Percentiles rank a stretch among this genome's conserved stretches.
phyloP scores from a whole-genome alignment of 2,888 invertebrate genomes.

The Buathra laborator region DNA sequence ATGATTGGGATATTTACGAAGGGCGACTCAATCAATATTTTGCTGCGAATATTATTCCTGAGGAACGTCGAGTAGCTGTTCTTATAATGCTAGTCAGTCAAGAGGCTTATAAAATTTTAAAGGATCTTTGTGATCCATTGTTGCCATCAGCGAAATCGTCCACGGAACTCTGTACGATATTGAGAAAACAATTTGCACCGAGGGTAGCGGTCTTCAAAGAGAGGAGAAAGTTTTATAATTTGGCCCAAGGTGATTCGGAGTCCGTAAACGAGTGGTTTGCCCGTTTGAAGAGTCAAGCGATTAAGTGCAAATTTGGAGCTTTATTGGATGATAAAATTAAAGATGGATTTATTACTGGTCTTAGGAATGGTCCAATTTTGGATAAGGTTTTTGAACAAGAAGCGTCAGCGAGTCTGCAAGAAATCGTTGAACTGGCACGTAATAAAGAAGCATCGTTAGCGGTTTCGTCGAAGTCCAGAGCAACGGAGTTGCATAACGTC shows the following conservation, averaged over 20 bases:
- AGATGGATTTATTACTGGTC: slow-evolving; percentile 72
- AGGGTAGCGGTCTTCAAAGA: slow-evolving; percentile 66
- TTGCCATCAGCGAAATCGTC: slow-evolving; percentile 68
- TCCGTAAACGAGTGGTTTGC: slow-evolving; percentile 70
- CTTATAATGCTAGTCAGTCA: slow-evolving; percentile 67
- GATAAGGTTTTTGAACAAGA: slow-evolving; percentile 67
- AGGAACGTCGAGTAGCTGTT: slow-evolving; percentile 68
- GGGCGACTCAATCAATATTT: slow-evolving; percentile 69
- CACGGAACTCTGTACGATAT: slow-evolving; percentile 60
- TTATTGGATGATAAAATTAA: slow-evolving; percentile 70
- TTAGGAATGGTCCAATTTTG: slow-evolving; percentile 56
- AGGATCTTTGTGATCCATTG: slow-evolving; percentile 66
- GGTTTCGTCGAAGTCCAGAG: slow-evolving; percentile 18
- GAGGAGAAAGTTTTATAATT: slow-evolving; percentile 69
- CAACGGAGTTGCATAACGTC: neutral
- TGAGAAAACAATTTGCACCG: slow-evolving; percentile 64
- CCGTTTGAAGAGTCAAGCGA: slow-evolving; percentile 74
- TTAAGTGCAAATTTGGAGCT: slow-evolving; percentile 67
- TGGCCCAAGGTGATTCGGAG: slow-evolving; percentile 71
- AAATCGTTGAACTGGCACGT: slow-evolving; percentile 55
- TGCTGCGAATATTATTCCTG: slow-evolving; percentile 66
- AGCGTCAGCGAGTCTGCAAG: slow-evolving; percentile 11
- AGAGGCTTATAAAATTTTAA: slow-evolving; percentile 68
- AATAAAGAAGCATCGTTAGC: slow-evolving; percentile 65
- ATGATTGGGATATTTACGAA: slow-evolving; percentile 69